Conservation (phyloP, 2,888 invertebrate genomes). For the Invenusta paracnida region DNA sequence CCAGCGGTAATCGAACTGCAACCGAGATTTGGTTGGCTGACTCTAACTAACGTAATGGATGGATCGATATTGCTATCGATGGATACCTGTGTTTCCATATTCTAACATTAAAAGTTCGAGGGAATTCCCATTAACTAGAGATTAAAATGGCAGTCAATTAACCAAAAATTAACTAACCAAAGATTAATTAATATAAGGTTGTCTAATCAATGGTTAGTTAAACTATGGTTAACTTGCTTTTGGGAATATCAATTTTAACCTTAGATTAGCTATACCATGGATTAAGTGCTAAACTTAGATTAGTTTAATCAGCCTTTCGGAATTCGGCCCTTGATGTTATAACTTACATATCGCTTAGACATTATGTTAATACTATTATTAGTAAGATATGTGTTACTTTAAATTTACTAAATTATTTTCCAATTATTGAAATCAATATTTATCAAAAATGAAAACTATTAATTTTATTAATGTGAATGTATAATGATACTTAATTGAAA, state of each 20-base stretch:
- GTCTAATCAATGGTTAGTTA: background rate
- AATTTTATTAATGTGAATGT: too few relatives aligned
- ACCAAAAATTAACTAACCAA: background rate
- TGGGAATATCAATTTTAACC: background rate
- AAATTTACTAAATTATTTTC: too few relatives aligned
- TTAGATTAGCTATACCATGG: background rate
- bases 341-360: too few relatives aligned
- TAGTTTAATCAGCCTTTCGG: background rate
- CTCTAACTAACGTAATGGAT: background rate
- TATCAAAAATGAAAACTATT: too few relatives aligned
- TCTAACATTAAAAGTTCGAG: background rate
- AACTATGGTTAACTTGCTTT: background rate
- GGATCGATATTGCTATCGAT: background rate
- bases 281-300: background rate
- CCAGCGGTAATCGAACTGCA: too few relatives aligned
- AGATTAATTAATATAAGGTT: background rate
- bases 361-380: too few relatives aligned
- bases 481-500: too few relatives aligned
- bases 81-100: background rate
- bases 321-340: background rate
- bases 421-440: too few relatives aligned
- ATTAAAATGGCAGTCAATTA: background rate
- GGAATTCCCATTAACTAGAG: background rate
- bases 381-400: too few relatives aligned
- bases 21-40: background rate